Evolutionary conservation across 2,797 vertebrate genomes (phyloP).

Genomic region (Euthynnus affinis): DNA sequence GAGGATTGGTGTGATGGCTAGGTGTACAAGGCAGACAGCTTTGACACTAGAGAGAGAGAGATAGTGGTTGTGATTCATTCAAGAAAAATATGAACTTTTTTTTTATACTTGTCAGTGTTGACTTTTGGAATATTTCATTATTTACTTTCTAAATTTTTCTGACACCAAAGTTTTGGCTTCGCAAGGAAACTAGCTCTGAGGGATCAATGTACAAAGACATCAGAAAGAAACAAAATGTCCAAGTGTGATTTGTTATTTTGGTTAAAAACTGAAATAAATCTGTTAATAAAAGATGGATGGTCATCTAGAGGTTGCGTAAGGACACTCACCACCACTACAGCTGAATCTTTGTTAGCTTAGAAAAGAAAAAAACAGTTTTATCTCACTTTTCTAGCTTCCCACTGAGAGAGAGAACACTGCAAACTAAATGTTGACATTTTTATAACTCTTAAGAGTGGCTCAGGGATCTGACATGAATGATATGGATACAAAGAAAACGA

Average conservation of each 20-base stretch:
- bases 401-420: not conserved
- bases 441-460: not conserved
- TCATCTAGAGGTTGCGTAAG: not conserved
- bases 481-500: not conserved
- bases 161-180: not conserved
- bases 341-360: not conserved
- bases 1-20: not conserved
- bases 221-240: not conserved
- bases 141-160: not conserved
- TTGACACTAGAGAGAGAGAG: not conserved
- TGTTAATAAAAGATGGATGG: not conserved
- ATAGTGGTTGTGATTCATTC: too few species aligned
- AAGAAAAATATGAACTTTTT: too few species aligned
- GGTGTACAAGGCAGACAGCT: not conserved
- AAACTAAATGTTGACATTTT: constrained; percentile 9
- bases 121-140: not conserved
- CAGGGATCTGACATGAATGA: constrained; percentile 11
- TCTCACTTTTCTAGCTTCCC: not conserved
- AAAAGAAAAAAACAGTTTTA: not conserved
- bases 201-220: not conserved
- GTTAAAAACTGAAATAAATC: not conserved
- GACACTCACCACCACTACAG: not conserved
- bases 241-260: not conserved
- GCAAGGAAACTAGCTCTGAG: not conserved
- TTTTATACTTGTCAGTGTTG: too few species aligned